Evolutionary conservation across 2,888 invertebrate species (phyloP), one percentile per base, ranked within the genome.

Genomic region (Acleris holmiana): DNA sequence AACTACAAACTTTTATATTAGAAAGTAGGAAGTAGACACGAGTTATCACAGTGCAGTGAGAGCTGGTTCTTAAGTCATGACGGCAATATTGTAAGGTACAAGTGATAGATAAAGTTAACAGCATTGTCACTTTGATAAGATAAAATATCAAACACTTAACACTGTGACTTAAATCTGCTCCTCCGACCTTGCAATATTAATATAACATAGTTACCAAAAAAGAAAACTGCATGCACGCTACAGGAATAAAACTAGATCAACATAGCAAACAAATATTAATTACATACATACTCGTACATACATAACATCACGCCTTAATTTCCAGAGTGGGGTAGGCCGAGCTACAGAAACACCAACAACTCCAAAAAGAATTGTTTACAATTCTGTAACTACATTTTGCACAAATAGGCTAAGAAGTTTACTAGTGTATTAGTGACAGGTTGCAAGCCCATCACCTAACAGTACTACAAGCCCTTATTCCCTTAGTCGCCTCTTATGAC

Each of bases 141-240:
- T 63, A n/a, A 47, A 35, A 54, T 54, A 21, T 47, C 29, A 17
- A 46, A 55, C 18, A 49, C 35, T 55, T 15, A 17, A 41, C 40
- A 25, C 18, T 57, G 46, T 57, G 40, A 63, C 57, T 57, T 57
- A 46, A 47, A 46, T 57, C 47, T 40, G 1, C 8, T 8, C 18
- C 18, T 15, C 5, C 17, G 44, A 6, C 15, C 15, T 44, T 44
- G 17, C 2, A 44, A 44, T 17, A 35, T 35, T 35, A 13, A 35
- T 44, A 17, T n/a, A 17, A 44, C 5, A 44, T 44, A 44, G 17
- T n/a, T 6, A 44, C n/a, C n/a, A n/a, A n/a, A n/a, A n/a, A 3
- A 41, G n/a, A 41, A 41, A 44, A 44, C 44, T 44, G 15, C 2
- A 35, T 6, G 2, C 23, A 41, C 5, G 7, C 13, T 17, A 48